Evolutionary conservation across 2,113 vertebrate genomes (phyloP).

Genomic region (Psilopogon haemacephalus): DNA sequence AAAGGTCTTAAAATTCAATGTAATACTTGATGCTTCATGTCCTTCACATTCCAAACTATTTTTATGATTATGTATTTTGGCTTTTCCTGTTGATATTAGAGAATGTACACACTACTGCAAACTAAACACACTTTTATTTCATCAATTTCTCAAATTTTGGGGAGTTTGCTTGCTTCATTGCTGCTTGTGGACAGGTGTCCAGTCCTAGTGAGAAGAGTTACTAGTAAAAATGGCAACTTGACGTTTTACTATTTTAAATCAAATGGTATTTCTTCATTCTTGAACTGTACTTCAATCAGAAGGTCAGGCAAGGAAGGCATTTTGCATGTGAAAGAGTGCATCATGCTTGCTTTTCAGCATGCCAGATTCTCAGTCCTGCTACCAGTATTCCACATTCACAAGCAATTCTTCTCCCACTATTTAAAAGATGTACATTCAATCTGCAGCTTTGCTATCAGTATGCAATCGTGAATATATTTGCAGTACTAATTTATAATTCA

Average conservation of each 20-base stretch:
- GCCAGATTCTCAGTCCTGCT: not conserved
- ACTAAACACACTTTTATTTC: not conserved
- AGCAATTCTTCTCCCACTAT: not conserved
- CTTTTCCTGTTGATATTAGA: not conserved
- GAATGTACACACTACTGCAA: not conserved
- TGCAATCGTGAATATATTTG: not conserved
- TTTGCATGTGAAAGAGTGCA: not conserved
- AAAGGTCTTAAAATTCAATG: not conserved
- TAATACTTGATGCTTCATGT: not conserved
- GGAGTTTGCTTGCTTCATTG: not conserved
- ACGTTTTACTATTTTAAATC: not conserved
- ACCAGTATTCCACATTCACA: not conserved
- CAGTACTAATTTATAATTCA: slow-evolving; percentile 15
- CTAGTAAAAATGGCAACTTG: not conserved
- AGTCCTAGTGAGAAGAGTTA: not conserved
- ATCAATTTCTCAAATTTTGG: not conserved
- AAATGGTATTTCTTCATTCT: not conserved
- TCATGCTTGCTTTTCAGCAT: not conserved
- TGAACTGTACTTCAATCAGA: not conserved
- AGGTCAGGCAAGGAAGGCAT: not conserved
- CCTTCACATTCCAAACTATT: not conserved
- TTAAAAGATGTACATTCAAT: not conserved
- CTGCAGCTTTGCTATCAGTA: not conserved
- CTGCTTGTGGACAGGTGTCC: not conserved
- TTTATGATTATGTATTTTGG: not conserved